A percentile compares a stretch with the other conserved stretches of the same genome.
phyloP scores from a whole-genome alignment of 2,797 vertebrate species.

The Petrocephalus schoutedeni region DNA sequence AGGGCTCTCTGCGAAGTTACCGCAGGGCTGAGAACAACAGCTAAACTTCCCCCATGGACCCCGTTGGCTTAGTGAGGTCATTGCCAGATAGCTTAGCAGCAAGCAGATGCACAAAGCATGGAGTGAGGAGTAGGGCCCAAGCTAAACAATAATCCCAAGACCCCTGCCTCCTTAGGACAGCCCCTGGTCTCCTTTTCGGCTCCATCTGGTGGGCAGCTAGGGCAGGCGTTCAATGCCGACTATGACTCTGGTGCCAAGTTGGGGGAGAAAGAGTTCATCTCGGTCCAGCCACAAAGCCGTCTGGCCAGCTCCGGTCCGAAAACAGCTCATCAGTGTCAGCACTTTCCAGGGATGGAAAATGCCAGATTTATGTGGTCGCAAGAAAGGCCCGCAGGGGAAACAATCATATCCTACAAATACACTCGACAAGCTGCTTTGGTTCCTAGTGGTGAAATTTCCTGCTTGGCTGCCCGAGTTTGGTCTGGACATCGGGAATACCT shows the following conservation, averaged over 20 bases:
- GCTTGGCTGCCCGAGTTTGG: background rate
- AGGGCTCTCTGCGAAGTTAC: background rate
- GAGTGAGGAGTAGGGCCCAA: background rate
- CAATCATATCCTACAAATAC: background rate
- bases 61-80: background rate
- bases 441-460: background rate
- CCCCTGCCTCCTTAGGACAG: background rate
- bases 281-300: background rate
- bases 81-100: background rate
- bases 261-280: background rate
- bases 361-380: slow-evolving; percentile 1
- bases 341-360: slow-evolving; percentile 6
- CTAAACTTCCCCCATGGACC: background rate
- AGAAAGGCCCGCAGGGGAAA: background rate
- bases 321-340: slow-evolving; percentile 20
- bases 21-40: background rate
- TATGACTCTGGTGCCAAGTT: background rate
- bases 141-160: background rate
- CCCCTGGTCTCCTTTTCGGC: background rate
- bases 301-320: background rate
- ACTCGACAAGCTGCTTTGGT: background rate
- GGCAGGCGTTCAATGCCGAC: background rate
- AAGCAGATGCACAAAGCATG: background rate
- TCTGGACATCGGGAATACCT: background rate
- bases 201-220: background rate